These are phyloP conservation scores for Smutsia temminckii DNA, from an alignment of 2,797 vertebrate species.

Conservation along the genomic window DNA sequence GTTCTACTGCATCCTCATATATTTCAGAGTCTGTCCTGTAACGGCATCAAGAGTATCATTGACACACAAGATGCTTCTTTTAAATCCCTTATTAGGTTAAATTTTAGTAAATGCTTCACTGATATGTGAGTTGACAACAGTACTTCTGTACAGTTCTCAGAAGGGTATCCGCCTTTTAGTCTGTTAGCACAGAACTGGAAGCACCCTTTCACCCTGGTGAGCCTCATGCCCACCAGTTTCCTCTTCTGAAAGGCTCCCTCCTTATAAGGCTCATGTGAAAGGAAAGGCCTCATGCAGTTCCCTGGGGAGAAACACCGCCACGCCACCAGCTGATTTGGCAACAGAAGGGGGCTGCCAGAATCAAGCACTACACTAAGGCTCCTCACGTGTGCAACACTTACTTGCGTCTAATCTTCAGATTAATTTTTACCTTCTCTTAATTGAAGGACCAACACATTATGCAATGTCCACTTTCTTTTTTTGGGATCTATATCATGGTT, in stretches of 20 bases:
- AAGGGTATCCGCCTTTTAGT: neutral
- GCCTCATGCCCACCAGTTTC: neutral
- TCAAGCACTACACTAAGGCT: neutral
- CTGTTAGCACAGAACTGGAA: conserved; percentile 9
- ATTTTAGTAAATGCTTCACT: neutral
- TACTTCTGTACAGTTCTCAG: conserved; percentile 30
- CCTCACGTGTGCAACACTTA: neutral
- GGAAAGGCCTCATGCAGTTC: neutral
- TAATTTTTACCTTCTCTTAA: conserved; percentile 54
- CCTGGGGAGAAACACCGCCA: neutral
- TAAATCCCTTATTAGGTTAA: neutral
- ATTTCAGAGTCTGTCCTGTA: conserved; percentile 96
- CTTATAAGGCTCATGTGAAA: neutral
- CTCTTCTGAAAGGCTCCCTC: neutral
- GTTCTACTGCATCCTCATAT: conserved; percentile 97
- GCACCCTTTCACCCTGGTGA: neutral
- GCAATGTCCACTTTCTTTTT: neutral
- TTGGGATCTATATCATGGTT: neutral
- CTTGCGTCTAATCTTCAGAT: neutral
- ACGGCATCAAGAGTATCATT: conserved; percentile 49
- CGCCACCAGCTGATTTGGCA: neutral
- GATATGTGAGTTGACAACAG: neutral
- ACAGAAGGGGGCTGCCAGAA: neutral
- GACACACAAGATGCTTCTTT: conserved; percentile 25
- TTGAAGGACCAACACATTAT: neutral